Conservation (phyloP, 2,888 invertebrate species). For the Aproaerema taeniolella region DNA sequence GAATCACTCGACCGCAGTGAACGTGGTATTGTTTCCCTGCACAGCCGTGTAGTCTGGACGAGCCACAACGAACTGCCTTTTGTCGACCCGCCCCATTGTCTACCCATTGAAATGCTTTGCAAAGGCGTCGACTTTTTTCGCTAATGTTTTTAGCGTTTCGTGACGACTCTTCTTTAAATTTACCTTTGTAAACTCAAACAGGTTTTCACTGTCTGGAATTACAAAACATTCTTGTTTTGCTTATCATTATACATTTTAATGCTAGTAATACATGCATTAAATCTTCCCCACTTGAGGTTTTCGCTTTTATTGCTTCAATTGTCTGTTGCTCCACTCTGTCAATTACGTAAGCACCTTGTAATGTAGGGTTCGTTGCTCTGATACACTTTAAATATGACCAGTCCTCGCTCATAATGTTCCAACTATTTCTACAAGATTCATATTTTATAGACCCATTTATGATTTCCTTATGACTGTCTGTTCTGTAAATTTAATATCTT, state of each 20-base stretch:
- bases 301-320: conserved; percentile 66
- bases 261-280: conserved; percentile 33
- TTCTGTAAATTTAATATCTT: background rate
- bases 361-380: conserved; percentile 56
- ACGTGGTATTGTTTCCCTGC: conserved; percentile 55
- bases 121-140: conserved; percentile 41
- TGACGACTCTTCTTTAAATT: conserved; percentile 30
- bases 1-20: conserved; percentile 63
- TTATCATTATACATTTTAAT: conserved; percentile 28
- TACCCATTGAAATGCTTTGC: conserved; percentile 54
- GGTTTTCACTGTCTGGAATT: conserved; percentile 23
- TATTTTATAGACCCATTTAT: background rate
- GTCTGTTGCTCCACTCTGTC: conserved; percentile 58
- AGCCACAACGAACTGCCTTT: conserved; percentile 54
- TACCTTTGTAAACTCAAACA: conserved; percentile 23
- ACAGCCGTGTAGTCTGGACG: conserved; percentile 51
- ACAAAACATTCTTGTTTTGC: conserved; percentile 20
- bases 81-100: conserved; percentile 61
- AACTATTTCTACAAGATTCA: background rate
- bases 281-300: conserved; percentile 56
- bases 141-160: conserved; percentile 34
- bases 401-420: background rate
- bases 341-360: conserved; percentile 56
- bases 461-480: conserved; percentile 10
- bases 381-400: conserved; percentile 21